Conservation (phyloP, 2,888 invertebrate species). For the Callyntrura guangdongensis region DNA sequence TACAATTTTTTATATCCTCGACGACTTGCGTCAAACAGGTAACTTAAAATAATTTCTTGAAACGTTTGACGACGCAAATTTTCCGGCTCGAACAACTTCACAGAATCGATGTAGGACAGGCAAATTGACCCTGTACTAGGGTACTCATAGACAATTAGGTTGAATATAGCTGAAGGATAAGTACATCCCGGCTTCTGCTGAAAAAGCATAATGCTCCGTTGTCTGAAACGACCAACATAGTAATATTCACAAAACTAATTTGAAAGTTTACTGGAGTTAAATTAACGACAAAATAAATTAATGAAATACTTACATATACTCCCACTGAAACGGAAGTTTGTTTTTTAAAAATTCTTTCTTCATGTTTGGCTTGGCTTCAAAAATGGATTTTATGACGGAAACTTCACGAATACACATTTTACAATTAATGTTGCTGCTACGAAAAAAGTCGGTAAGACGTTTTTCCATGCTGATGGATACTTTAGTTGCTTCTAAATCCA, state of each 20-base stretch:
- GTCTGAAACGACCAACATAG: too few relatives aligned
- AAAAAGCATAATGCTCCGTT: conserved; percentile 14
- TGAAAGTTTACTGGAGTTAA: too few relatives aligned
- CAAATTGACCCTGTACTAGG: neutral
- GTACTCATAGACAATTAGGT: conserved; percentile 48
- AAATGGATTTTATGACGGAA: neutral
- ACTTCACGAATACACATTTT: conserved; percentile 25
- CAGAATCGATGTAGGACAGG: conserved; percentile 43
- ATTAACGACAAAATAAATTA: neutral
- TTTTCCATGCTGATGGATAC: too few relatives aligned
- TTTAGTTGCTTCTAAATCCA: too few relatives aligned
- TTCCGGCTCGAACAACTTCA: conserved; percentile 28
- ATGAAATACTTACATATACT: conserved; percentile 32
- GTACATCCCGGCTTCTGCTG: neutral
- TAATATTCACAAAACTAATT: too few relatives aligned
- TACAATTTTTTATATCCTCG: neutral
- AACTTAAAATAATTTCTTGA: neutral
- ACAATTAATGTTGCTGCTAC: too few relatives aligned
- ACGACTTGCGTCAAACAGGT: neutral
- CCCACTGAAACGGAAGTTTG: neutral
- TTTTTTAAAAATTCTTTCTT: conserved; percentile 5
- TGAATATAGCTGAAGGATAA: neutral
- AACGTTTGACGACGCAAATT: neutral
- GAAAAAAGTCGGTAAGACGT: too few relatives aligned
- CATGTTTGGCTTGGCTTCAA: conserved; percentile 26